Conservation (phyloP, 2,888 invertebrate species). For the Hofmannophila pseudospretella region DNA sequence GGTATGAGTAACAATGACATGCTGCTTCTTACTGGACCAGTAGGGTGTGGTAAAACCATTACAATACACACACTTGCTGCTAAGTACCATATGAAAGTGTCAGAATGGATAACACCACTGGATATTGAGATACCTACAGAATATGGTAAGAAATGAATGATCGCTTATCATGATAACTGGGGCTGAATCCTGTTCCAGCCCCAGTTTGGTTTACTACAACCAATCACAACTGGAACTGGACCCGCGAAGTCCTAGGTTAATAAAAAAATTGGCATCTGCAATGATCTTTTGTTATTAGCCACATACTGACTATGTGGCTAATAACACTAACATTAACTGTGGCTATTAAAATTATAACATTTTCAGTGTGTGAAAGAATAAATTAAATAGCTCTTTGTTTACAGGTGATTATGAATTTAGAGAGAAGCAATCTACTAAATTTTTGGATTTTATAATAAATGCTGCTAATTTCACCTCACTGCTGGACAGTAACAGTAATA, state of each 20-base stretch:
- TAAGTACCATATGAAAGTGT: constrained; percentile 77
- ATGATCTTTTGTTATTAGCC: too few species aligned
- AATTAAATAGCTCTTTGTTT: too few species aligned
- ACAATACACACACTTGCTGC: constrained; percentile 82
- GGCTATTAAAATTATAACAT: too few species aligned
- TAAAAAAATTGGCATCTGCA: too few species aligned
- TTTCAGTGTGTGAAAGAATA: too few species aligned
- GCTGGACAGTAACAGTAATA: constrained; percentile 70
- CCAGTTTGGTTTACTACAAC: neutral
- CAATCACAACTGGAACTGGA: too few species aligned
- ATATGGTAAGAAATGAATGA: constrained; percentile 41
- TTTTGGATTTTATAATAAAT: constrained; percentile 86
- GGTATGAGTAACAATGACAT: constrained; percentile 61
- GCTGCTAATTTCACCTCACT: constrained; percentile 87
- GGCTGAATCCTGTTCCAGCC: too few species aligned
- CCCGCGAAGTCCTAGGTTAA: neutral
- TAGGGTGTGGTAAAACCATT: constrained; percentile 91
- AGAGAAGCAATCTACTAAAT: constrained; percentile 82
- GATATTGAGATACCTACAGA: constrained; percentile 80
- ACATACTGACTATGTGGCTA: too few species aligned
- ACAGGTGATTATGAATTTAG: constrained; percentile 64
- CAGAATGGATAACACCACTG: constrained; percentile 91
- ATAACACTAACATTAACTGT: too few species aligned
- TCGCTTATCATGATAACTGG: too few species aligned
- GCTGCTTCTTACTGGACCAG: constrained; percentile 87